Base-by-base conservation (phyloP, 2,888 invertebrate species). In the Microplitis deprimator region DNA sequence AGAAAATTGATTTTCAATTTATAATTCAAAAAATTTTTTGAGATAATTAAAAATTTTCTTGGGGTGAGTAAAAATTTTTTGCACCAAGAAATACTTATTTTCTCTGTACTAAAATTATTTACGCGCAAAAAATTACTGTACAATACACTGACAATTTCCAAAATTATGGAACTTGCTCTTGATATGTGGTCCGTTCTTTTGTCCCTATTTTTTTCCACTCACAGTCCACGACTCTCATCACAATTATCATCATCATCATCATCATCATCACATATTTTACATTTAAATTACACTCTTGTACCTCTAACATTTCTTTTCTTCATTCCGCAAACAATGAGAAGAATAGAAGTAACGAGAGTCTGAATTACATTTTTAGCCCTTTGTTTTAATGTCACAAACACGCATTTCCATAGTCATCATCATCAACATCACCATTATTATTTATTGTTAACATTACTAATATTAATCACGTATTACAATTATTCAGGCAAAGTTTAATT, bases 181-280 rank as follows among this genome's bases (percentile, higher is more conserved):
- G 80, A 81, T 81, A 81, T 81, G 80, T 81, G 78, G 75, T 81
- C 79, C 69, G 68, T 65, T 71, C 61, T 60, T 68, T 70, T 6
- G 68, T 10, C 20, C 8, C 17, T 38, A 5, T 65, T 64, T 10
- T 10, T 38, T 40, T 39, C 65, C 60, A 1, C 65, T 62, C 2
- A 50, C 13, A 50, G 2, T 50, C 5, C 13, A 5, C 10, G 3
- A 50, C n/a, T 62, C 69, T 20, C 50, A 13, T 50, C 50, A 50
- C 50, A 10, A 50, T 50, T 13, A 50, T 64, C 40, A 16, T 62
- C 60, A 20, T 40, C 38, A 13, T 20, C 8, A 20, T 69, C 59
- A 20, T 40, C 38, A 13, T 20, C 8, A 20, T 69, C 59, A 29
- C n/a, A 50, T 60, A 68, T 60, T 76, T 62, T 61, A 41, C 29